Conservation (phyloP, 2,113 vertebrate genomes). For the Gadus chalcogrammus region DNA sequence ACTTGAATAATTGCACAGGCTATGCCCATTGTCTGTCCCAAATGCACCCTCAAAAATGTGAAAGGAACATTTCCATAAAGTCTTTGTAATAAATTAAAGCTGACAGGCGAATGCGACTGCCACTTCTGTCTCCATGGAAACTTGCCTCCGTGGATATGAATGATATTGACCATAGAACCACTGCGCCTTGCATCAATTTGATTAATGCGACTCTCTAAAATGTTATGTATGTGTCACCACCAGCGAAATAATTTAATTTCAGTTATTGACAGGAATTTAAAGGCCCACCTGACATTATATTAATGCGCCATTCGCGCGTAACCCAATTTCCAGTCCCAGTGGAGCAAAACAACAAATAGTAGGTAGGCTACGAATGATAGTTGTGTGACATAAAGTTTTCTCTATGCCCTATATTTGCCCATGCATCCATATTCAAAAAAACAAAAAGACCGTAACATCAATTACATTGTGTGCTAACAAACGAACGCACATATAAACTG, state of each 20-base stretch:
- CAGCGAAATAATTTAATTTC: constrained; percentile 15
- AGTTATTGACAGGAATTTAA: constrained; percentile 20
- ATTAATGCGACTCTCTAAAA: constrained; percentile 11
- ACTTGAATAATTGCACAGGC: constrained; percentile 8
- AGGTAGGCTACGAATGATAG: too few relatives aligned
- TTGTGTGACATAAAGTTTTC: too few relatives aligned
- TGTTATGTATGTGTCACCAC: constrained; percentile 16
- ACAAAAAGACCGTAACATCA: too few relatives aligned
- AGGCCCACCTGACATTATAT: constrained; percentile 1
- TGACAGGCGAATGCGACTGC: constrained; percentile 58
- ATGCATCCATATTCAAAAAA: too few relatives aligned
- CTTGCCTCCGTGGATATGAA: constrained; percentile 63
- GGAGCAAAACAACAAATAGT: too few relatives aligned
- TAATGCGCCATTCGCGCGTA: constrained; percentile 13
- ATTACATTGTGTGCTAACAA: too few relatives aligned
- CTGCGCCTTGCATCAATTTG: constrained; percentile 38
- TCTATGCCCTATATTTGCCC: too few relatives aligned
- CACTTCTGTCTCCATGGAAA: constrained; percentile 73
- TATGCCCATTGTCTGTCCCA: not conserved
- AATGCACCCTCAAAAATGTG: constrained; percentile 14
- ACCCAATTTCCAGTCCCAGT: not conserved
- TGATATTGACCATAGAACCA: constrained; percentile 46
- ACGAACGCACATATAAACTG: too few relatives aligned
- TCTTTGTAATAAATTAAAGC: constrained; percentile 53
- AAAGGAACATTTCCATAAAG: constrained; percentile 26